Evolutionary conservation across 2,888 invertebrate species (phyloP).

Genomic region (Laothoe populi): DNA sequence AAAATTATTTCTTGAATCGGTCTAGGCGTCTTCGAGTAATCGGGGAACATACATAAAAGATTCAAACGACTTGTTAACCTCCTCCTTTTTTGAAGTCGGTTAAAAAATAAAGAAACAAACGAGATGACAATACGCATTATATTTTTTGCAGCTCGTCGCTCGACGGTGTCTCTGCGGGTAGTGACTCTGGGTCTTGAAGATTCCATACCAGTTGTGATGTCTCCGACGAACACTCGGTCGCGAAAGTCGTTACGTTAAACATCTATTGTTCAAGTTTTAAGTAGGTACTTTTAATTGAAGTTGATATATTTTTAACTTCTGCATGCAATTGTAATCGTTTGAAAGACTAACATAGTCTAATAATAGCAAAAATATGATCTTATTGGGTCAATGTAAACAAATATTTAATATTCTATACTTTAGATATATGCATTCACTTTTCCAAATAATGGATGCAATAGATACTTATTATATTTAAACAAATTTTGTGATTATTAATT

Average conservation of each 20-base stretch:
- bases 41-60: too few relatives aligned
- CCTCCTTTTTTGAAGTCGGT: too few relatives aligned
- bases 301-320: background rate
- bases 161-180: constrained; percentile 72
- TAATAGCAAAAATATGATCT: background rate
- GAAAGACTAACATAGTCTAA: background rate
- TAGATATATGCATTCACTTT: background rate
- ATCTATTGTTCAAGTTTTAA: background rate
- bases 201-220: constrained; percentile 33
- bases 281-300: background rate
- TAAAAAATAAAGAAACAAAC: too few relatives aligned
- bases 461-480: background rate
- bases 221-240: constrained; percentile 34
- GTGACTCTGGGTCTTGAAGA: constrained; percentile 67
- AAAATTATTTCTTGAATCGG: too few relatives aligned
- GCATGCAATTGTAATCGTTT: background rate
- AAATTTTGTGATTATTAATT: background rate
- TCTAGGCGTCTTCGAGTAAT: too few relatives aligned
- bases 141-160: constrained; percentile 59
- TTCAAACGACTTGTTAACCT: too few relatives aligned
- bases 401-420: background rate
- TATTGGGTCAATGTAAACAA: background rate
- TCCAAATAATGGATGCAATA: background rate
- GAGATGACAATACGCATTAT: background rate
- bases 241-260: constrained; percentile 41